Conservation (phyloP, 2,797 vertebrate species). For the Meda fulgida region DNA sequence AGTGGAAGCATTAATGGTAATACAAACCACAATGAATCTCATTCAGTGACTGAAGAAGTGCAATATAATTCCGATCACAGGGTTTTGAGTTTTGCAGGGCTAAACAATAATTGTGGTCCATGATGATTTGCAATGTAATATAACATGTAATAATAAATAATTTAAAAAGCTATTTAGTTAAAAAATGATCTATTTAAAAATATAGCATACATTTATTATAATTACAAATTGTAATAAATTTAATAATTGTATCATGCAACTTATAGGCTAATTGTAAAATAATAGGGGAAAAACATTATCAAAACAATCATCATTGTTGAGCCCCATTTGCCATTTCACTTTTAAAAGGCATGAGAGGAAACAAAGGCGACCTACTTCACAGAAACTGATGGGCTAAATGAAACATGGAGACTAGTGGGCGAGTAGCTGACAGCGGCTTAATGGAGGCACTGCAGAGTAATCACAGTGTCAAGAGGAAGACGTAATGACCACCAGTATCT, state of each 20-base stretch:
- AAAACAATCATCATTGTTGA: not conserved
- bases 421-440: constrained; percentile 38
- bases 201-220: too few relatives aligned
- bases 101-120: not conserved
- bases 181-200: too few relatives aligned
- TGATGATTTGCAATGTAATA: not conserved
- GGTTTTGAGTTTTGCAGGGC: not conserved
- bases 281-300: too few relatives aligned
- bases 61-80: not conserved
- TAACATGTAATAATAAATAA: not conserved
- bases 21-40: not conserved
- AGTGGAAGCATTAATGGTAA: not conserved
- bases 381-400: constrained; percentile 5
- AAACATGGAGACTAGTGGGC: constrained; percentile 4
- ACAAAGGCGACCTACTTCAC: constrained; percentile 13
- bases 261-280: not conserved
- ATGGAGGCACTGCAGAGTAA: constrained; percentile 40
- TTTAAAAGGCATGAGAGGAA: constrained; percentile 18
- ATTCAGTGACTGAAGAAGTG: not conserved
- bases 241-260: not conserved
- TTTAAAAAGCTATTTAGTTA: too few relatives aligned
- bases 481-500: constrained; percentile 29
- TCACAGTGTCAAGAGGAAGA: constrained; percentile 34
- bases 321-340: not conserved
- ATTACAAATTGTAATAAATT: not conserved